Evolutionary conservation across 1,140 invertebrate species (phyloP), one percentile per base, ranked within the genome.

Genomic region (Trachelipus rathkii): DNA sequence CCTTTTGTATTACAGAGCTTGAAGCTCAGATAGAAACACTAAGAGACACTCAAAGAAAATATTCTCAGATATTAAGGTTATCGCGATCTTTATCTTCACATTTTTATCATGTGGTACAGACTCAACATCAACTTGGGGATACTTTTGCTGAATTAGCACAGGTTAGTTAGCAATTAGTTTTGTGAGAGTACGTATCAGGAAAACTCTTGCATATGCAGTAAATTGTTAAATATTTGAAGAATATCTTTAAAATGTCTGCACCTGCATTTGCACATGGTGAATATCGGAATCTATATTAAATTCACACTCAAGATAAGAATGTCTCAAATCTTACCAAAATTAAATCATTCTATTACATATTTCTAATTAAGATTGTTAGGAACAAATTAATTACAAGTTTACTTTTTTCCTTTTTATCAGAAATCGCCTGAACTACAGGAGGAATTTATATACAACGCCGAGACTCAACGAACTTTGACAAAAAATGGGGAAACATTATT

Each of bases 381-480:
- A n/a, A 33, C 6, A 33, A 3, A 33, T 33, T 33, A 33, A 33
- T 33, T 33, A 3, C 1, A 33, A 23, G 45, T n/a, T 19, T 23
- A 23, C 1, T 19, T 9, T 24, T 24, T 10, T n/a, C 23, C 46
- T 15, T 60, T 10, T 60, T 67, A 21, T 8, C 68, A 80, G 79
- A 80, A 80, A 71, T 77, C 76, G 24, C 95, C 95, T 0, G 95
- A 97, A 84, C 87, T 98, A 66, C 94, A 96, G 85, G 92, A 96
- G 83, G 94, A 96, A 85, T 98, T 98, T 86, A 87, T 93, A 33
- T 96, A 95, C 83, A 98, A 98, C 87, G 93, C 95, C 44, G 95
- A 97, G 86, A 96, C 95, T 44, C 95, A 98, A 87, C 88, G 94
- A 84, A 94, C 93, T 83, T 87, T 98, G 50, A 94, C 93, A 44